Base-by-base conservation (phyloP, 2,888 invertebrate species). In the Troides oblongomaculatus region DNA sequence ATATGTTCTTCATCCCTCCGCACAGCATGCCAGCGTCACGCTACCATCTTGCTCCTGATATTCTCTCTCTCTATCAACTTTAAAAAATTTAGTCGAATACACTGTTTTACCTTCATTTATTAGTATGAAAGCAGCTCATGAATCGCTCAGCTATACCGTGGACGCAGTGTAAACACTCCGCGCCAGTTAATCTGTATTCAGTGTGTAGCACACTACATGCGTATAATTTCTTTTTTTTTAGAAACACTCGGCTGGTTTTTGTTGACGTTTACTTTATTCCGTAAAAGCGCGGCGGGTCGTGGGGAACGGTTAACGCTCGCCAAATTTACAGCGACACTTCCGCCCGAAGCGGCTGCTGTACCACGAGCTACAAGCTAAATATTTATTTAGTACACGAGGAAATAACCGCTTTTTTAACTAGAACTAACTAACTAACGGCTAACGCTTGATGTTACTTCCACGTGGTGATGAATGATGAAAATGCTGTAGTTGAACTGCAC, bases 271-370 rank as follows among this genome's bases (percentile, higher is more conserved):
- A 36, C 50, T 58, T 63, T 68, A 59, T 68, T 68, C 59, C 50
- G 59, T 50, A 64, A 59, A 59, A 30, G 30, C 63, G 63, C 63
- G 59, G 63, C 63, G 59, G 68, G 63, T 58, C 58, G 68, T 58
- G 56, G 53, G 43, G 30, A 62, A 67, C 67, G 62, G 30, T 68
- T 58, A 43, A 62, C 68, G 63, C 62, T 63, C 63, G 62, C 68
- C 68, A 68, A 68, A 68, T 68, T 68, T 68, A 53, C 58, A 68
- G 63, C 63, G 46, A 64, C 63, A 63, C 68, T 64, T 64, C 59
- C 59, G 60, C 50, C 59, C 59, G 46, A 59, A 59, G 36, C 59
- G 36, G 30, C 46, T 23, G 18, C n/a, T n/a, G 53, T 25, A 43
- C 18, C 62, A 3, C 39, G 39, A 56, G 56, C 53, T 66, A 39